A percentile compares a stretch with the other conserved stretches of the same genome.
These are phyloP conservation scores for Lateolabrax maculatus DNA, from an alignment of 2,797 vertebrate species.

Conservation along the genomic window DNA sequence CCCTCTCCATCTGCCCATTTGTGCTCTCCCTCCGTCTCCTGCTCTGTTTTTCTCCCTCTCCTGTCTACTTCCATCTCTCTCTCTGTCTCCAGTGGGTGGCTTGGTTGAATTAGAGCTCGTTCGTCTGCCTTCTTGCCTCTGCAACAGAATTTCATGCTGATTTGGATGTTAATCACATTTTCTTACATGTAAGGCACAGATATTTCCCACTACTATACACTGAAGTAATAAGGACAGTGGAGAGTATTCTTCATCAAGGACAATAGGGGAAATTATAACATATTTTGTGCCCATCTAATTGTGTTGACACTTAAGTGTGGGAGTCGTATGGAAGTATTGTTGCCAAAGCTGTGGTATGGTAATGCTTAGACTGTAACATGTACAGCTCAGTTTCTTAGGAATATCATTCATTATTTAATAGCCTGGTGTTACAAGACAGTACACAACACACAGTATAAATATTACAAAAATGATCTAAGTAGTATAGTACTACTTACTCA, in stretches of 20 bases:
- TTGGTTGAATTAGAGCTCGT: conserved; percentile 38
- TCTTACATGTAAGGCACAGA: conserved; percentile 41
- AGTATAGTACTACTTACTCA: conserved; percentile 28
- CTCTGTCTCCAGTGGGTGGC: background rate
- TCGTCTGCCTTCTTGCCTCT: conserved; percentile 40
- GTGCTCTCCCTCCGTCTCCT: conserved; percentile 1
- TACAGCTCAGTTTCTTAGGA: conserved; percentile 25
- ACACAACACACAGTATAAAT: conserved; percentile 41
- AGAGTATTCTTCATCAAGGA: conserved; percentile 10
- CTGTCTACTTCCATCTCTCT: background rate
- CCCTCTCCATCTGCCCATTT: conserved; percentile 57
- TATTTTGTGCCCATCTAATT: background rate
- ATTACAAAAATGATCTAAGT: conserved; percentile 39
- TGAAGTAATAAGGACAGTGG: conserved; percentile 9
- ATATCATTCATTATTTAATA: conserved; percentile 42
- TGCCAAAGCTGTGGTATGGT: conserved; percentile 13
- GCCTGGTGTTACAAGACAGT: conserved; percentile 15
- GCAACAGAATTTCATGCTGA: conserved; percentile 60
- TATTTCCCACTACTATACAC: conserved; percentile 13
- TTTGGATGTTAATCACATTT: conserved; percentile 67
- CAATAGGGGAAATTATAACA: background rate
- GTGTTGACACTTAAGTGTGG: conserved; percentile 5
- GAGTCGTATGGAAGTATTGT: background rate
- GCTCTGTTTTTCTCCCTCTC: conserved; percentile 2
- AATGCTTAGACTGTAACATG: conserved; percentile 9